Percentiles rank a stretch among this genome's conserved stretches.
phyloP scores from a whole-genome alignment of 1,140 invertebrate genomes.

The Pseudomyrmex sp. region DNA sequence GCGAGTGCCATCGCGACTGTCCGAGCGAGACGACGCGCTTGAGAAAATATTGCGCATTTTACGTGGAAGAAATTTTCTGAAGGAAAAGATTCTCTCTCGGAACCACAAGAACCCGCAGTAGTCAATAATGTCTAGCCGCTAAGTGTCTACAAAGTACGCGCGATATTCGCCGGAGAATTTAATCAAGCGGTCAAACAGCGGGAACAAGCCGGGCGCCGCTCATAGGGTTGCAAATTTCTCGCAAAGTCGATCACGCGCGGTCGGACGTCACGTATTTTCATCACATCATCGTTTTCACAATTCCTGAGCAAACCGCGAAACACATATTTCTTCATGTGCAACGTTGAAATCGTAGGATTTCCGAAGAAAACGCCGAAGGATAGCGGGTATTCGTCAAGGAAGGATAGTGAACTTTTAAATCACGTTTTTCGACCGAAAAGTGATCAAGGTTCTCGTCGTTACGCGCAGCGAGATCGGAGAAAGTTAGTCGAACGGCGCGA shows the following conservation, averaged over 20 bases:
- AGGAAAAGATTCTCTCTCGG: not conserved
- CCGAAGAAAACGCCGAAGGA: not conserved
- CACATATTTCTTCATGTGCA: too few species aligned
- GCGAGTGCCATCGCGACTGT: not conserved
- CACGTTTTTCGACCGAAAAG: not conserved
- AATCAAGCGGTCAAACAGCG: constrained; percentile 53
- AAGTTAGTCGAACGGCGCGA: not conserved
- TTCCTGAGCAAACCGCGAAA: too few species aligned
- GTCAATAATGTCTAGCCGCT: constrained; percentile 39
- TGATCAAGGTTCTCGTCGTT: not conserved
- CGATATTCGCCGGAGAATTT: constrained; percentile 55
- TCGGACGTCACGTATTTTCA: constrained; percentile 17
- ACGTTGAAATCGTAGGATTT: not conserved
- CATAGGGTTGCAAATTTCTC: constrained; percentile 41
- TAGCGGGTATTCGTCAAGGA: not conserved
- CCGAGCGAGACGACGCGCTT: not conserved
- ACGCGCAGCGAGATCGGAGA: not conserved
- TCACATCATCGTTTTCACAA: too few species aligned
- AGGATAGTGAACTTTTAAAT: not conserved
- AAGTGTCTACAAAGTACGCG: constrained; percentile 37
- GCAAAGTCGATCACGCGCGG: constrained; percentile 18
- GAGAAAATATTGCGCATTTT: constrained; percentile 10
- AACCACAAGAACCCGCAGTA: constrained; percentile 3
- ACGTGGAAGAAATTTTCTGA: not conserved
- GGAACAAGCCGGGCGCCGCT: constrained; percentile 25